These are phyloP conservation scores for Amazona finschi DNA, from an alignment of 2,797 vertebrate genomes.

Conservation along the genomic window DNA sequence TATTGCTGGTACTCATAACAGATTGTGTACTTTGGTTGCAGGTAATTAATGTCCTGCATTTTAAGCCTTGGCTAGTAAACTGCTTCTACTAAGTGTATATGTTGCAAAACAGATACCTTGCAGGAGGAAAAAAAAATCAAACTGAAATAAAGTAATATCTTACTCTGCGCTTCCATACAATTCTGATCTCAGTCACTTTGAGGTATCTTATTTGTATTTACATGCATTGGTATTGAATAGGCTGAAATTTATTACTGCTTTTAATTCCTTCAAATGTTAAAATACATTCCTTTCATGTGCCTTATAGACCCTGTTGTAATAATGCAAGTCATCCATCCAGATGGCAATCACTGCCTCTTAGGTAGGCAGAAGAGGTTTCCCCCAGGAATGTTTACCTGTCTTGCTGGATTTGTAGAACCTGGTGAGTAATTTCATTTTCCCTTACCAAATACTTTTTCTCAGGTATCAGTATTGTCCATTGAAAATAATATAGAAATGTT, in stretches of 20 bases:
- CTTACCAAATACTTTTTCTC: background rate
- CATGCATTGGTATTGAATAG: background rate
- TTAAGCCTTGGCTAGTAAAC: background rate
- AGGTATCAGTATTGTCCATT: background rate
- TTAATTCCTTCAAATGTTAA: background rate
- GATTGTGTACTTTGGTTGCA: background rate
- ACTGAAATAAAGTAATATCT: background rate
- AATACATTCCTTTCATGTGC: background rate
- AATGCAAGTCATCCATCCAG: slow-evolving; percentile 94
- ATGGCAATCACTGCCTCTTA: slow-evolving; percentile 90
- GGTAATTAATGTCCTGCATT: background rate
- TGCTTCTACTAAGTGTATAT: background rate
- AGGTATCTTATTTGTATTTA: background rate
- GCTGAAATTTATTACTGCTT: background rate
- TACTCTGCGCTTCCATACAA: background rate
- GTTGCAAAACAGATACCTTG: background rate
- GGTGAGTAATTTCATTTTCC: slow-evolving; percentile 73
- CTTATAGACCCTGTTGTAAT: slow-evolving; percentile 92
- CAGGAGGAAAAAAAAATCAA: background rate
- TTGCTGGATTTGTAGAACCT: slow-evolving; percentile 94
- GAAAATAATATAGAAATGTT: background rate
- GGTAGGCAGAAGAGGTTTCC: slow-evolving; percentile 92
- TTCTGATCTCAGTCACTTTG: background rate
- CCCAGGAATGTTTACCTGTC: slow-evolving; percentile 88
- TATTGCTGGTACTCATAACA: background rate